Percentiles rank a stretch among this genome's conserved stretches.
Evolutionary conservation across 2,113 vertebrate species (phyloP).

Genomic region (Protobothrops mucrosquamatus): DNA sequence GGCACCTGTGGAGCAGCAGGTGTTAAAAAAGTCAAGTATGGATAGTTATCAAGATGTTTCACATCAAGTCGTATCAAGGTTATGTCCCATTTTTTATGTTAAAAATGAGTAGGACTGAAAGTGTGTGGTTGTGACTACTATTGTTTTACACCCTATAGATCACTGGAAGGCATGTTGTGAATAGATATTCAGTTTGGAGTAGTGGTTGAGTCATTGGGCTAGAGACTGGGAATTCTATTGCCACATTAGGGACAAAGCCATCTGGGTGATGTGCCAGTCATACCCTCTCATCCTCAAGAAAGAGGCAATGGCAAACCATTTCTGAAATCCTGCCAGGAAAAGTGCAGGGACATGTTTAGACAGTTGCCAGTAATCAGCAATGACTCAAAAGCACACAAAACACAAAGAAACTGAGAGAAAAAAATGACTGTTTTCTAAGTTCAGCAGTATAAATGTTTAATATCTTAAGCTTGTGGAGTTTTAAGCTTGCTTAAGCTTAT

Average conservation of each 20-base stretch:
- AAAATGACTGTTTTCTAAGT: neutral
- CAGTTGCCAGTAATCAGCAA: neutral
- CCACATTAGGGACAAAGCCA: neutral
- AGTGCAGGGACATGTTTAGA: neutral
- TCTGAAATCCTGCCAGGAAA: neutral
- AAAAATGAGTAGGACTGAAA: neutral
- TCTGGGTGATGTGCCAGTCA: neutral
- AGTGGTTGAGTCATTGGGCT: neutral
- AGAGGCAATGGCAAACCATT: neutral
- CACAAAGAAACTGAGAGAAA: neutral
- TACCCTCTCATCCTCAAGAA: neutral
- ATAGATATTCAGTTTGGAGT: neutral
- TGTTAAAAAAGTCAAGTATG: neutral
- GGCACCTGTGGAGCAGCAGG: neutral
- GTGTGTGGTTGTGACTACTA: neutral
- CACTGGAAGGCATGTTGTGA: constrained; percentile 13
- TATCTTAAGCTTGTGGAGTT: neutral
- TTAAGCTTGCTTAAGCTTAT: neutral
- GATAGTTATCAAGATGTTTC: neutral
- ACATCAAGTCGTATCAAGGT: neutral
- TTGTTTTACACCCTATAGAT: neutral
- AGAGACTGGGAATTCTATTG: neutral
- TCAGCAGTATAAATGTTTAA: neutral
- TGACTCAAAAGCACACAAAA: neutral
- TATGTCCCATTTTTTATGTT: neutral